Evolutionary conservation across 2,113 vertebrate genomes (phyloP), one percentile per base, ranked within the genome.

Genomic region (Romanogobio albipinnatus): DNA sequence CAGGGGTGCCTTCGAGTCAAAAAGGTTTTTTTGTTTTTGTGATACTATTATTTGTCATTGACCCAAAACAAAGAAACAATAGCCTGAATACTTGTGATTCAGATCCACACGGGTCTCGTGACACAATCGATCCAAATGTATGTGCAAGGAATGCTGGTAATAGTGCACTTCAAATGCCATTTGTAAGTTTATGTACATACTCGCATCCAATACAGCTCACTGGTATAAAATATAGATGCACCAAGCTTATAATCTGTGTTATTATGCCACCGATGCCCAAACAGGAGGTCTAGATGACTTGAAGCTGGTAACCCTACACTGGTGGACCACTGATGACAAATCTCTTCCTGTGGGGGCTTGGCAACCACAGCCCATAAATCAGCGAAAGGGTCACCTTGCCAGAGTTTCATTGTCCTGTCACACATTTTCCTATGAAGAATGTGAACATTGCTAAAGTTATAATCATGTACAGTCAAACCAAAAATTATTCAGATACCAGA

Each of bases 381-480:
- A 93, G 14, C 85, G 9, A 82, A 91, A 39, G 88, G 92, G 94
- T 94, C 94, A 95, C 94, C 94, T 95, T 95, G 93, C 90, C 84
- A 76, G 71, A 51, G 61, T 92, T 89, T 86, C 89, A 88, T 22
- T 74, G 87, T 90, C 90, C 93, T 91, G 92, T 94, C 93, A 92
- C 91, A 92, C 89, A 88, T 79, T 87, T 90, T 87, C 91, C 68
- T 79, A 89, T 83, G 43, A 73, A 88, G 58, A 83, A 71, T 43
- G 39, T 39, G 66, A 43, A 70, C 17, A 22, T 70, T 11, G 33
- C 33, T 39, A 9, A 82, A 89, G 89, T 92, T 90, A 89, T 89
- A 88, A 89, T 91, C 87, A 91, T 93, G 87, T 39, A 39, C 39
- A 39, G 39, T 39, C 5, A 39, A 39, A 39, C 39, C 5, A 6